A percentile compares a stretch with the other conserved stretches of the same genome.
Evolutionary conservation across 1,140 invertebrate species (phyloP).

Genomic region (Paramacrobiotus metropolitanus): DNA sequence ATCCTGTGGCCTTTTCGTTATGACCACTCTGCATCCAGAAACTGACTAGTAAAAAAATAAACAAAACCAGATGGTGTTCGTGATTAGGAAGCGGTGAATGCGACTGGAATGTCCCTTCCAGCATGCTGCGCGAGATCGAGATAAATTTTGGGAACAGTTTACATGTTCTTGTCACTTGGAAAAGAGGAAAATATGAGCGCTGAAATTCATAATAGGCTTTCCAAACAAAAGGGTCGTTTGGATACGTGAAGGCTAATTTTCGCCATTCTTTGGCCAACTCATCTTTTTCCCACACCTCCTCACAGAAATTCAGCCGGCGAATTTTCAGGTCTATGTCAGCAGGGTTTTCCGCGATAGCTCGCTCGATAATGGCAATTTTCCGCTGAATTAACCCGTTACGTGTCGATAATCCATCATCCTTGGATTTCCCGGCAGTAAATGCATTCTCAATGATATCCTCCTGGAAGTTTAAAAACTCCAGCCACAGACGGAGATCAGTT

Average conservation of each 20-base stretch:
- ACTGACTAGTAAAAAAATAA: slow-evolving; percentile 20
- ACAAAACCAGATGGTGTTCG: slow-evolving; percentile 10
- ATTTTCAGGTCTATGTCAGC: slow-evolving; percentile 20
- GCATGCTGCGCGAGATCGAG: slow-evolving; percentile 16
- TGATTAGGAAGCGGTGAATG: slow-evolving; percentile 15
- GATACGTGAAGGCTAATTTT: slow-evolving; percentile 23
- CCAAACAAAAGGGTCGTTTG: slow-evolving; percentile 24
- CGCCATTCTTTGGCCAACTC: slow-evolving; percentile 24
- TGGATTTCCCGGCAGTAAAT: slow-evolving; percentile 9
- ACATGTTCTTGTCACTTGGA: slow-evolving; percentile 18
- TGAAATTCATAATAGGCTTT: slow-evolving; percentile 21
- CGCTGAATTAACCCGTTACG: slow-evolving; percentile 21
- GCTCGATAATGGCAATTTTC: slow-evolving; percentile 25
- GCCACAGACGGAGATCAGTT: slow-evolving; percentile 22
- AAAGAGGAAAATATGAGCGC: slow-evolving; percentile 20
- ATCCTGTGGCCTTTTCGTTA: slow-evolving; percentile 25
- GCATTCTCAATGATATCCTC: slow-evolving; percentile 15
- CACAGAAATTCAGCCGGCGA: slow-evolving; percentile 20
- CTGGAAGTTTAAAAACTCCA: slow-evolving; percentile 28
- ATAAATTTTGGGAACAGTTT: slow-evolving; percentile 24
- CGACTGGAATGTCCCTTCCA: slow-evolving; percentile 16
- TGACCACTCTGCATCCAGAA: slow-evolving; percentile 23
- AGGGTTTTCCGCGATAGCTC: slow-evolving; percentile 25
- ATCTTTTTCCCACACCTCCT: slow-evolving; percentile 19
- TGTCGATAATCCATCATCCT: slow-evolving; percentile 8